Evolutionary conservation across 2,113 vertebrate species (phyloP).

Genomic region (Beaufortia kweichowensis): DNA sequence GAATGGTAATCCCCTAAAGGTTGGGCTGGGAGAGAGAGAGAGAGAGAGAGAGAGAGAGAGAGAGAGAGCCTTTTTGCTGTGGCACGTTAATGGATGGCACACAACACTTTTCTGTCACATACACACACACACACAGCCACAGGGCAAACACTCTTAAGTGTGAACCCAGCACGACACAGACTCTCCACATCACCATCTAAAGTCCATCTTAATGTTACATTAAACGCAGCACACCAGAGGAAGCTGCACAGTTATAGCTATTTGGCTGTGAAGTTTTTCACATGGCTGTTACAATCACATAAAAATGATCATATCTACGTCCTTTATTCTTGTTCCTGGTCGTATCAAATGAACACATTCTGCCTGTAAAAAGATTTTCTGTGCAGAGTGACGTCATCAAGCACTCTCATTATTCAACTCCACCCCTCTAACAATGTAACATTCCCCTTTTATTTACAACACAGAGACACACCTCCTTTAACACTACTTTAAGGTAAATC

Average conservation of each 20-base stretch:
- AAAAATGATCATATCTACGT: no score
- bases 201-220: background rate
- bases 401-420: no score
- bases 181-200: background rate
- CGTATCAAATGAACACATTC: no score
- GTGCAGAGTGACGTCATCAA: no score
- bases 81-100: conserved; percentile 51
- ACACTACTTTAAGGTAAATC: no score
- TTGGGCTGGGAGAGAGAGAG: conserved; percentile 41
- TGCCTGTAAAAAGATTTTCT: no score
- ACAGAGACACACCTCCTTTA: no score
- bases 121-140: conserved; percentile 40
- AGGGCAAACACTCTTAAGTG: conserved; percentile 44
- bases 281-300: background rate
- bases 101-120: conserved; percentile 23
- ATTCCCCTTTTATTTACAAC: no score
- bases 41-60: conserved; percentile 37
- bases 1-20: conserved; percentile 47
- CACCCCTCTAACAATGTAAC: no score
- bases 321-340: no score
- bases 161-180: conserved; percentile 26
- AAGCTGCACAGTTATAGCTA: background rate
- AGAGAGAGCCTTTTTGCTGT: conserved; percentile 35
- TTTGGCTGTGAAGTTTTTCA: background rate
- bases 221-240: background rate